Conservation (phyloP, 2,888 invertebrate genomes). For the Pyrrhosoma nymphula region DNA sequence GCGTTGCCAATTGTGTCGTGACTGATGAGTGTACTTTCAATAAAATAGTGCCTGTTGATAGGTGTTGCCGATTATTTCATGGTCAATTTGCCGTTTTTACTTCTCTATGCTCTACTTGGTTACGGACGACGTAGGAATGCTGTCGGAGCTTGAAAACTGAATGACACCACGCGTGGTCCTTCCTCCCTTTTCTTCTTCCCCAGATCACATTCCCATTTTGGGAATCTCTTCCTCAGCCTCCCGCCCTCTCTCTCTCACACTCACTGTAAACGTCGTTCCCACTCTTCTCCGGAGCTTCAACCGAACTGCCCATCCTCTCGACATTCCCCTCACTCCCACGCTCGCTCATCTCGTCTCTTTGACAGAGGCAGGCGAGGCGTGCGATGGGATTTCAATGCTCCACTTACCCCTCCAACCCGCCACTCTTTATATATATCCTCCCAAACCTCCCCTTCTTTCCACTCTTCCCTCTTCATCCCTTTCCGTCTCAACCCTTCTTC, state of each 20-base stretch:
- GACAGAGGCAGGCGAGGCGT: constrained; percentile 10
- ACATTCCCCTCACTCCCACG: neutral
- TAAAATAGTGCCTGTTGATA: too few relatives aligned
- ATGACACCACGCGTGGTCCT: neutral
- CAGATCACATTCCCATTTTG: neutral
- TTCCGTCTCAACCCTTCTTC: neutral
- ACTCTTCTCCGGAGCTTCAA: neutral
- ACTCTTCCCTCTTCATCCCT: neutral
- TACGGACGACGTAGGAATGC: too few relatives aligned
- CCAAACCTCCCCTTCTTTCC: neutral
- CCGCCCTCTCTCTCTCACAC: neutral
- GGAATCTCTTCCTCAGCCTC: neutral
- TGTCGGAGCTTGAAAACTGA: too few relatives aligned
- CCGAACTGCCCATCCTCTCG: neutral
- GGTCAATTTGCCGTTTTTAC: too few relatives aligned
- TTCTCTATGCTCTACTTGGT: too few relatives aligned
- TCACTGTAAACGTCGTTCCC: neutral
- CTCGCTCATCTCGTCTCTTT: constrained; percentile 6
- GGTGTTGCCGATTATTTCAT: too few relatives aligned
- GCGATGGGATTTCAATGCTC: constrained; percentile 59
- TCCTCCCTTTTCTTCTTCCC: neutral
- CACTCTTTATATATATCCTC: neutral
- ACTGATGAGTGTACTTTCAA: too few relatives aligned
- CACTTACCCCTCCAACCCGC: neutral
- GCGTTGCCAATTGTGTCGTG: too few relatives aligned